These are phyloP conservation scores for Amblyopsis rosae DNA, from an alignment of 2,113 vertebrate species.

Conservation along the genomic window DNA sequence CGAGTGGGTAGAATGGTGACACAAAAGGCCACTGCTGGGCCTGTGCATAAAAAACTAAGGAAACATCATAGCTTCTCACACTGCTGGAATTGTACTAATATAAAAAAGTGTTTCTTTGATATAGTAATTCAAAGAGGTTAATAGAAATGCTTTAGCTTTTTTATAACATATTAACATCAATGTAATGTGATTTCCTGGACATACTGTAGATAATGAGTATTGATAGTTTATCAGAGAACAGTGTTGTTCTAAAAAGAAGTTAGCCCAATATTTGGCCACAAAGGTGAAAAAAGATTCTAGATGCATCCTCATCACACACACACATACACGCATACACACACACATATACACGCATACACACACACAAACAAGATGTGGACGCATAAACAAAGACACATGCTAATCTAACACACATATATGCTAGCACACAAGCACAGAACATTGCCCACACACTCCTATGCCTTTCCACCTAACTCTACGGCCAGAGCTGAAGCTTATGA, in stretches of 20 bases:
- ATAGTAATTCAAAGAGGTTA: slow-evolving; percentile 29
- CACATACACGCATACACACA: slow-evolving; percentile 8
- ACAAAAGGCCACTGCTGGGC: slow-evolving; percentile 56
- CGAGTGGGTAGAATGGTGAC: slow-evolving; percentile 52
- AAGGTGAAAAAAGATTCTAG: slow-evolving; percentile 52
- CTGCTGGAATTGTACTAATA: slow-evolving; percentile 43
- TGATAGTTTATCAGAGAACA: background rate
- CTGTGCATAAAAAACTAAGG: slow-evolving; percentile 49
- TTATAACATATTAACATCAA: too few relatives aligned
- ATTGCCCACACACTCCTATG: slow-evolving; percentile 11
- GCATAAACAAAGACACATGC: slow-evolving; percentile 32
- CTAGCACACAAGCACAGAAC: background rate
- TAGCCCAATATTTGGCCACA: background rate
- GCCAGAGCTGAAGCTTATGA: slow-evolving; percentile 68
- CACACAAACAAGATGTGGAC: background rate
- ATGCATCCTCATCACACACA: slow-evolving; percentile 54
- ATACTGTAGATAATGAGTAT: background rate
- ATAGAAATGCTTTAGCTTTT: background rate
- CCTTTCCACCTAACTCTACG: slow-evolving; percentile 46
- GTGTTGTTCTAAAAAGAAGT: background rate
- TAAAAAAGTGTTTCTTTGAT: slow-evolving; percentile 15
- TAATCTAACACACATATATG: slow-evolving; percentile 3
- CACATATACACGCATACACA: slow-evolving; percentile 4
- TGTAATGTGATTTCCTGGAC: background rate
- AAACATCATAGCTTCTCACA: slow-evolving; percentile 11